Evolutionary conservation across 2,113 vertebrate genomes (phyloP).

Genomic region (Copsychus sechellarum): DNA sequence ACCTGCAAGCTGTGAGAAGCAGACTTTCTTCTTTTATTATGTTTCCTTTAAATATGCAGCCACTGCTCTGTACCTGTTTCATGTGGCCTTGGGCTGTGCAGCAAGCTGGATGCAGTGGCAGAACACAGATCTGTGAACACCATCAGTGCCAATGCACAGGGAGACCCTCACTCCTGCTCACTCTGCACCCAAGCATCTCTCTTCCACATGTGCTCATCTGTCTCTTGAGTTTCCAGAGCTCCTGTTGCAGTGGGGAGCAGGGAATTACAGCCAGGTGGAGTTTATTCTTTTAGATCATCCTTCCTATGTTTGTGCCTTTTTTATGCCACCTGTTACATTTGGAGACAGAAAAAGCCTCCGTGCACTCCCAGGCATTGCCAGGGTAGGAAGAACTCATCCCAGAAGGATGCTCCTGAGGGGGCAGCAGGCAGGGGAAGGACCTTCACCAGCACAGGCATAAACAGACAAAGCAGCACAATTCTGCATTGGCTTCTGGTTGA

Average conservation of each 20-base stretch:
- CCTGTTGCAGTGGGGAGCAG: background rate
- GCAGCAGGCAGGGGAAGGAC: background rate
- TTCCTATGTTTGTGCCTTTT: background rate
- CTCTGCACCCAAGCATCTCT: fast-evolving
- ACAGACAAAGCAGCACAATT: background rate
- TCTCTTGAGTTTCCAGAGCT: background rate
- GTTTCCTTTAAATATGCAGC: background rate
- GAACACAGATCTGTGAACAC: background rate
- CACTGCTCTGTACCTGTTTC: background rate
- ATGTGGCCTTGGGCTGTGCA: background rate
- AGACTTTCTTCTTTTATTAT: background rate
- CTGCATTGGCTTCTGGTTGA: background rate
- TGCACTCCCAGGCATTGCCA: background rate
- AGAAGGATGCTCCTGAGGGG: background rate
- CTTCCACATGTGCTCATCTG: background rate
- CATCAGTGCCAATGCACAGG: background rate
- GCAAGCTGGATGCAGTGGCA: background rate
- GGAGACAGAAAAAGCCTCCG: background rate
- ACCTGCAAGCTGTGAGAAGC: slow-evolving; percentile 9
- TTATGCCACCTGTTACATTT: background rate
- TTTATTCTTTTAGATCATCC: background rate
- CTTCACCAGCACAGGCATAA: background rate
- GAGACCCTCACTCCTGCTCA: background rate
- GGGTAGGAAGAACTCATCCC: background rate
- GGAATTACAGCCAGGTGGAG: background rate